These are phyloP conservation scores for Chrysolina americana DNA, from an alignment of 2,888 invertebrate species.

Conservation along the genomic window DNA sequence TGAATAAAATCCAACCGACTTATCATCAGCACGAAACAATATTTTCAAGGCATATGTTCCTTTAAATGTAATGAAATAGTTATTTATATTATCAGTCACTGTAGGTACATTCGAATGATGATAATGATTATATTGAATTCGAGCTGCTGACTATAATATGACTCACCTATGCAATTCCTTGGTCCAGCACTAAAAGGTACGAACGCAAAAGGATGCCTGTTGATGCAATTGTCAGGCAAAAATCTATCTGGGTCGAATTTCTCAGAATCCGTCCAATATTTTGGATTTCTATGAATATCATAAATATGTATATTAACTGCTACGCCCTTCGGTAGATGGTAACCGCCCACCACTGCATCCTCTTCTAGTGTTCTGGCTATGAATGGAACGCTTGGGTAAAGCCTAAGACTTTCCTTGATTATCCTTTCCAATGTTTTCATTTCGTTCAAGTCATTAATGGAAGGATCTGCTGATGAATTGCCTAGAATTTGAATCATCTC, in stretches of 20 bases:
- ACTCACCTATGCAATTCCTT: slow-evolving; percentile 78
- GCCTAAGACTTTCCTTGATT: slow-evolving; percentile 65
- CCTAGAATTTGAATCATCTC: slow-evolving; percentile 59
- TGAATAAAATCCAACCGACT: no score
- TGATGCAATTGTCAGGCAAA: slow-evolving; percentile 72
- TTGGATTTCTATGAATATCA: slow-evolving; percentile 77
- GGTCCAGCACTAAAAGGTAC: slow-evolving; percentile 80
- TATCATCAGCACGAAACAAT: no score
- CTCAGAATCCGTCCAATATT: slow-evolving; percentile 76
- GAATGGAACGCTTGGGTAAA: slow-evolving; percentile 66
- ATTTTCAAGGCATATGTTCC: no score
- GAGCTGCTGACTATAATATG: background rate
- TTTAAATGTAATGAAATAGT: no score
- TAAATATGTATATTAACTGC: slow-evolving; percentile 74
- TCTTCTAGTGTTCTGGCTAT: slow-evolving; percentile 62
- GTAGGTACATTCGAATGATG: no score
- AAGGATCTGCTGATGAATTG: slow-evolving; percentile 48
- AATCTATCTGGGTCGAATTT: slow-evolving; percentile 82
- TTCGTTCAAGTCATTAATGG: slow-evolving; percentile 62
- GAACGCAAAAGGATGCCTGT: slow-evolving; percentile 76
- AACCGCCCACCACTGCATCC: slow-evolving; percentile 56
- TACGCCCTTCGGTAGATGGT: slow-evolving; percentile 71
- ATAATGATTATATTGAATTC: no score
- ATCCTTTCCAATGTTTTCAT: slow-evolving; percentile 65
- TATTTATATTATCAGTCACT: no score